phyloP scores from a whole-genome alignment of 2,113 vertebrate species.

The Callipepla squamata region DNA sequence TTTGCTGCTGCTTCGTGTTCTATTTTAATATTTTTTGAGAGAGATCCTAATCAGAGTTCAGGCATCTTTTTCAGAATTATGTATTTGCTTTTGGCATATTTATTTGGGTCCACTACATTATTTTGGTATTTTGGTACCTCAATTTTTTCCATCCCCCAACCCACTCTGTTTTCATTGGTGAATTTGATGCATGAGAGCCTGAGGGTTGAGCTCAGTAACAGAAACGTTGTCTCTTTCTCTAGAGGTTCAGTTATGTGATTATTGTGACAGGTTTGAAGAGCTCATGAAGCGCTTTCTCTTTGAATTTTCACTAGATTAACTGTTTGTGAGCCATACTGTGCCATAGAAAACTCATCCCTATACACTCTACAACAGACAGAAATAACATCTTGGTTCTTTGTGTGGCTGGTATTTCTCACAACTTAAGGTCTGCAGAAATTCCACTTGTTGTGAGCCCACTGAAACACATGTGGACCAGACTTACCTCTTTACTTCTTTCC shows the following conservation, averaged over 20 bases:
- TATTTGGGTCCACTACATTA: neutral
- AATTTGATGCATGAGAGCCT: conserved; percentile 51
- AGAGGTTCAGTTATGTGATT: conserved; percentile 59
- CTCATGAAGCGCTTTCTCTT: conserved; percentile 28
- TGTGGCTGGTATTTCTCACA: neutral
- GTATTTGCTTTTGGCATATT: neutral
- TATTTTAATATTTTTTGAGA: neutral
- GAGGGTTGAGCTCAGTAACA: conserved; percentile 62
- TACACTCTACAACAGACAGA: neutral
- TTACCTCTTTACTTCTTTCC: neutral
- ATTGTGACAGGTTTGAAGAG: conserved; percentile 68
- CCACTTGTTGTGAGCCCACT: neutral
- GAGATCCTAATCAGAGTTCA: neutral
- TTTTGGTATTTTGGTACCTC: conserved; percentile 34
- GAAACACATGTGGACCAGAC: neutral
- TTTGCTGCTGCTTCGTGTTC: neutral
- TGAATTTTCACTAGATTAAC: conserved; percentile 58
- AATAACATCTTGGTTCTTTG: neutral
- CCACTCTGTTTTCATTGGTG: conserved; percentile 25
- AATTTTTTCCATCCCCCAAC: conserved; percentile 1
- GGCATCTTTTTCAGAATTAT: neutral
- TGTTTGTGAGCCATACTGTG: conserved; percentile 38
- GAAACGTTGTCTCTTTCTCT: conserved; percentile 68
- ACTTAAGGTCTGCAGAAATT: neutral
- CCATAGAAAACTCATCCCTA: neutral